Percentiles rank a stretch among this genome's conserved stretches.
phyloP scores from a whole-genome alignment of 2,113 vertebrate genomes.

The Phoxinus phoxinus region DNA sequence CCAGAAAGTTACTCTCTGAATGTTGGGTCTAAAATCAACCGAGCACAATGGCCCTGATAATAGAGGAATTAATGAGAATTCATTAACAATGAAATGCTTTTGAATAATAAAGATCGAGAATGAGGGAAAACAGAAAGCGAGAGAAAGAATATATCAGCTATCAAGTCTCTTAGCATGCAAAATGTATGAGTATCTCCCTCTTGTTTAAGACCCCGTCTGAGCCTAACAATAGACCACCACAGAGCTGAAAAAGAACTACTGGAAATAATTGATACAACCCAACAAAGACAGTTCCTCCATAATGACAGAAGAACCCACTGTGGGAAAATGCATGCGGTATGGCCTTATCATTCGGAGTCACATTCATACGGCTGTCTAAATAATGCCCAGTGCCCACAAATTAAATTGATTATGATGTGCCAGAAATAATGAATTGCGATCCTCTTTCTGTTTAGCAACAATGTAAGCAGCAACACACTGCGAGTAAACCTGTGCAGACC shows the following conservation, averaged over 20 bases:
- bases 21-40: constrained; percentile 9
- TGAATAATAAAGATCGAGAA: neutral
- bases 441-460: neutral
- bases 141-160: constrained; percentile 20
- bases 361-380: neutral
- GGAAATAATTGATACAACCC: constrained; percentile 10
- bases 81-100: constrained; percentile 16
- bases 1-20: neutral
- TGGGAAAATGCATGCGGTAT: neutral
- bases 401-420: constrained; percentile 27
- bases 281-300: constrained; percentile 15
- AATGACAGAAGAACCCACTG: constrained; percentile 11
- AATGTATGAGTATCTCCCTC: constrained; percentile 26
- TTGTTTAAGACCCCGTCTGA: constrained; percentile 7
- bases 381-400: neutral
- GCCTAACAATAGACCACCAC: constrained; percentile 18
- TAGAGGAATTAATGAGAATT: constrained; percentile 35
- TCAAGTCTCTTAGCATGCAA: constrained; percentile 34
- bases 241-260: constrained; percentile 10
- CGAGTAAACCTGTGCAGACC: constrained; percentile 12
- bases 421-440: constrained; percentile 5
- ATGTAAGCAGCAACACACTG: neutral
- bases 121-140: neutral
- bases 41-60: neutral
- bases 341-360: neutral